phyloP scores from a whole-genome alignment of 1,140 invertebrate species.

The Trichomalopsis sarcophagae region DNA sequence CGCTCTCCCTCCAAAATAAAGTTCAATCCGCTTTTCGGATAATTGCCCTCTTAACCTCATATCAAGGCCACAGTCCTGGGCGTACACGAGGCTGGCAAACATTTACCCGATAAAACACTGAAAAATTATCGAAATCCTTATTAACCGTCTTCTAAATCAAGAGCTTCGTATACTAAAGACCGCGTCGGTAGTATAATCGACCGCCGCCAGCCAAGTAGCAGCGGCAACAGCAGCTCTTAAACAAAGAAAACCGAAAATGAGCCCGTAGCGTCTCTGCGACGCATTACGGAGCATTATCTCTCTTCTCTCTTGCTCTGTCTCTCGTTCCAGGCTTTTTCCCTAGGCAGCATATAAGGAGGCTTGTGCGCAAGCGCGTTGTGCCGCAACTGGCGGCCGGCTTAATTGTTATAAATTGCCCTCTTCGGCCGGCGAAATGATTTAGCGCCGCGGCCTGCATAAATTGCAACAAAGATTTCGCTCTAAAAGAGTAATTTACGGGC shows the following conservation, averaged over 20 bases:
- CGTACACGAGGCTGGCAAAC: not conserved
- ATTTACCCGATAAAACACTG: not conserved
- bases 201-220: not conserved
- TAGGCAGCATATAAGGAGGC: conserved; percentile 33
- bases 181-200: not conserved
- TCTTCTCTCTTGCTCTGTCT: conserved; percentile 48
- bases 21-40: not conserved
- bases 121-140: not conserved
- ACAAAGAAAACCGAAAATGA: conserved; percentile 37
- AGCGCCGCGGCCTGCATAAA: conserved; percentile 69
- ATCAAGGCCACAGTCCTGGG: too few species aligned
- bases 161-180: not conserved
- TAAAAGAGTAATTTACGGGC: conserved; percentile 72
- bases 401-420: conserved; percentile 74
- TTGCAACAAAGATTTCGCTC: conserved; percentile 72
- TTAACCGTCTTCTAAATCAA: not conserved
- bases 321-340: conserved; percentile 16
- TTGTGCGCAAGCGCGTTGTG: conserved; percentile 11
- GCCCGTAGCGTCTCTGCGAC: conserved; percentile 11
- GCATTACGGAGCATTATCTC: conserved; percentile 33
- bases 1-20: too few species aligned
- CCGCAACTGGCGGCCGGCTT: conserved; percentile 57
- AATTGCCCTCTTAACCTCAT: not conserved
- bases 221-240: not conserved
- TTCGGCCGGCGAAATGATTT: conserved; percentile 72